Percentiles rank a stretch among this genome's conserved stretches.
These are phyloP conservation scores for Anthonomus grandis DNA, from an alignment of 1,140 invertebrate genomes.

Conservation along the genomic window DNA sequence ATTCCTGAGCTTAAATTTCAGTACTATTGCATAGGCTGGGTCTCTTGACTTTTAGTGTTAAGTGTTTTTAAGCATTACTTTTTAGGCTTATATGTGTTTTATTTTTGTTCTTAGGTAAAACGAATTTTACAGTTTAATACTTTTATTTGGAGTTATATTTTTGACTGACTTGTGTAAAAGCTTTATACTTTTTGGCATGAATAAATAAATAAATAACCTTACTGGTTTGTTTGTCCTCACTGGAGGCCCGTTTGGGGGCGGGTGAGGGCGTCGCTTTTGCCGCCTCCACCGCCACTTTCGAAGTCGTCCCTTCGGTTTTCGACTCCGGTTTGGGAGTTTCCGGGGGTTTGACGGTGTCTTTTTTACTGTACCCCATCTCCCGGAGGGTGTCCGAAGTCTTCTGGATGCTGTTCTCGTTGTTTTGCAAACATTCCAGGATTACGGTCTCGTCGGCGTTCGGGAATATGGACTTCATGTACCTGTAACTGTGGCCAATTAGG, in stretches of 20 bases:
- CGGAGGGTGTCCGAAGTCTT: constrained; percentile 76
- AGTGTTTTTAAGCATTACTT: too few relatives aligned
- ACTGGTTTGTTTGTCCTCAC: constrained; percentile 74
- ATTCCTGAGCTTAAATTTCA: too few relatives aligned
- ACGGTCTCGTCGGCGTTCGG: constrained; percentile 88
- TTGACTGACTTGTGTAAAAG: too few relatives aligned
- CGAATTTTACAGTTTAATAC: too few relatives aligned
- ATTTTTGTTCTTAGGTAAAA: too few relatives aligned
- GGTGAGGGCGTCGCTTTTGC: constrained; percentile 48
- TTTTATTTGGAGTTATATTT: too few relatives aligned
- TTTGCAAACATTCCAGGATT: constrained; percentile 76
- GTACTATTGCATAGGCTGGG: too few relatives aligned
- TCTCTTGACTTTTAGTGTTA: too few relatives aligned
- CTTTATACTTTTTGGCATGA: too few relatives aligned
- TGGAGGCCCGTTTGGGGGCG: constrained; percentile 61
- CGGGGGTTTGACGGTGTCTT: constrained; percentile 57
- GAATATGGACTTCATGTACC: constrained; percentile 88
- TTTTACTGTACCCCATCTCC: constrained; percentile 77
- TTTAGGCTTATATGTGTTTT: too few relatives aligned
- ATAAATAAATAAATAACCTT: constrained; percentile 40
- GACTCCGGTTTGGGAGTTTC: constrained; percentile 46
- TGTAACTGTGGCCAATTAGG: constrained; percentile 48
- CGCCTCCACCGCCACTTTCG: constrained; percentile 49
- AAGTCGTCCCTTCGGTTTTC: constrained; percentile 47
- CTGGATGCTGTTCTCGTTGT: constrained; percentile 84